Evolutionary conservation across 2,888 invertebrate species (phyloP).

Genomic region (Cataglyphis albicans): DNA sequence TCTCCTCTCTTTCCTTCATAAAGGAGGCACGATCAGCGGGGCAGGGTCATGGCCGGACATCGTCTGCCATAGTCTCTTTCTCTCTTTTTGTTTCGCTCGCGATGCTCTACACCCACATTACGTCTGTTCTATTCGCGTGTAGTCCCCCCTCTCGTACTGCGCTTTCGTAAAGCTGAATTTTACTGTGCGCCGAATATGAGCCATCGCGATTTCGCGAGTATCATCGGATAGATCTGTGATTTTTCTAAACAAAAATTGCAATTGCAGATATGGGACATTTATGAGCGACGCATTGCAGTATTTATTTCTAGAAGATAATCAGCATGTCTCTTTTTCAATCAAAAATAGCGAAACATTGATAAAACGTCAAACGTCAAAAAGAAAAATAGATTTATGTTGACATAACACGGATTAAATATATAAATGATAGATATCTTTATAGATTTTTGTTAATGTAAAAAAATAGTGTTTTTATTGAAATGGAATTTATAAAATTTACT

Average conservation of each 20-base stretch:
- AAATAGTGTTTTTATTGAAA: not conserved
- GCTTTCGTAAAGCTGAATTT: conserved; percentile 79
- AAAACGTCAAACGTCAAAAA: not conserved
- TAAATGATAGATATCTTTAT: not conserved
- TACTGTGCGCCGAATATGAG: conserved; percentile 77
- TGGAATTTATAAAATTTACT: not conserved
- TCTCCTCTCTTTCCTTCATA: conserved; percentile 67
- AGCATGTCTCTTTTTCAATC: not conserved
- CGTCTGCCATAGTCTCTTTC: conserved; percentile 82
- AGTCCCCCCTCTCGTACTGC: conserved; percentile 49
- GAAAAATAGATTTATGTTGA: conserved; percentile 14
- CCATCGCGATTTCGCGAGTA: conserved; percentile 74
- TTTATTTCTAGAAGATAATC: not conserved
- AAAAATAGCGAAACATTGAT: not conserved
- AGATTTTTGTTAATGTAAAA: not conserved
- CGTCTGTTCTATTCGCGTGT: conserved; percentile 75
- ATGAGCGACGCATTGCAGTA: not conserved
- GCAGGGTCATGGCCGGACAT: conserved; percentile 86
- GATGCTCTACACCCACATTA: conserved; percentile 80
- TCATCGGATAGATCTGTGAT: conserved; percentile 13
- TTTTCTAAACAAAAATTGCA: not conserved
- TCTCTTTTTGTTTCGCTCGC: conserved; percentile 47
- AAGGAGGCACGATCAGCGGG: conserved; percentile 76
- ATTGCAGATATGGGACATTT: not conserved
- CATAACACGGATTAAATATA: not conserved